Evolutionary conservation across 2,113 vertebrate species (phyloP).

Genomic region (Sturnus vulgaris): DNA sequence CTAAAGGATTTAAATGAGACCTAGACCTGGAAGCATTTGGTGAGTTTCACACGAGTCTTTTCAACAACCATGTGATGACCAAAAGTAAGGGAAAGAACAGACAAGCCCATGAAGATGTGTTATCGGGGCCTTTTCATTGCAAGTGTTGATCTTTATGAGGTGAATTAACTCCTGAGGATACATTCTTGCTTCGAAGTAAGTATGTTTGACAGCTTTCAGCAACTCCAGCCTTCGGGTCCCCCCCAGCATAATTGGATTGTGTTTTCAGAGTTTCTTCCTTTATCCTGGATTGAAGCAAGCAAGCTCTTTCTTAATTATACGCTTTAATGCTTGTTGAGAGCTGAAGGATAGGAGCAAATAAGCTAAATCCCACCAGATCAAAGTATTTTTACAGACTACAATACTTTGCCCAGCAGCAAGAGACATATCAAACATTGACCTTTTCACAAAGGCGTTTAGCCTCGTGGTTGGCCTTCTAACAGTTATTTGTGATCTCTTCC

Average conservation of each 20-base stretch:
- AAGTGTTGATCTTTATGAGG: not conserved
- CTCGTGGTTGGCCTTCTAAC: not conserved
- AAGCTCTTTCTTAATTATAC: not conserved
- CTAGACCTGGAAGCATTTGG: not conserved
- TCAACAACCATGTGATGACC: not conserved
- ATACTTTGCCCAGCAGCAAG: not conserved
- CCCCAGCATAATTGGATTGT: not conserved
- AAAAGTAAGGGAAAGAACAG: not conserved
- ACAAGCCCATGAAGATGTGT: not conserved
- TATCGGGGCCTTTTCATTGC: not conserved
- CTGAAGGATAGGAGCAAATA: not conserved
- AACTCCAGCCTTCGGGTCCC: not conserved
- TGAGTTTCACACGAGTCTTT: not conserved
- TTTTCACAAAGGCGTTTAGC: not conserved
- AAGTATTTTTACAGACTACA: conserved; percentile 1
- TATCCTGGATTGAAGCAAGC: not conserved
- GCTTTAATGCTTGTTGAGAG: not conserved
- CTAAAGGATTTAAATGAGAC: not conserved
- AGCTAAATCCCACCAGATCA: not conserved
- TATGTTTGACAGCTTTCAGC: not conserved
- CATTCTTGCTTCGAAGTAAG: not conserved
- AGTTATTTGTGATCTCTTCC: conserved; percentile 15
- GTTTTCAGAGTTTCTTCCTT: not conserved
- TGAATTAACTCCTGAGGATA: not conserved
- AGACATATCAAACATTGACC: not conserved